Conservation (phyloP, 2,797 vertebrate genomes). For the Catharus ustulatus region DNA sequence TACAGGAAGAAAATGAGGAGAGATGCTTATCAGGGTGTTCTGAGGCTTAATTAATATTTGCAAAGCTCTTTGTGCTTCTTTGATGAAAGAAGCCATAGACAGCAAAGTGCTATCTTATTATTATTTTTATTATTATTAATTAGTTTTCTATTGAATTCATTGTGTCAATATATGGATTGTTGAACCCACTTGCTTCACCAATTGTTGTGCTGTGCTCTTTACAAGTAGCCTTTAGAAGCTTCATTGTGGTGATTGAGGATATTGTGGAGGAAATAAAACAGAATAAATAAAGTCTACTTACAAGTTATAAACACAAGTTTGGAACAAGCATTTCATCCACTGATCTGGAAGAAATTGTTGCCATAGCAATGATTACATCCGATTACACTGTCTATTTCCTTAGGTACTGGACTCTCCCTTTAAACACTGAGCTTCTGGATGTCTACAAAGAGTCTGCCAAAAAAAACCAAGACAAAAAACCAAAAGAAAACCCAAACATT, state of each 20-base stretch:
- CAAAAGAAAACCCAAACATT: not conserved
- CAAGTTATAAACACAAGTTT: not conserved
- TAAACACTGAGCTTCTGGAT: not conserved
- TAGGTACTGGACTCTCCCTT: not conserved
- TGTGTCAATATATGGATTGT: not conserved
- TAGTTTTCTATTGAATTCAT: constrained; percentile 35
- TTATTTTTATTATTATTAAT: constrained; percentile 46
- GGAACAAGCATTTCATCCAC: not conserved
- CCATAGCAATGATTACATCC: constrained; percentile 8
- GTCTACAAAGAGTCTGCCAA: fast-evolving
- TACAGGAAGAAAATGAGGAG: not conserved
- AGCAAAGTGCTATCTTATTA: not conserved
- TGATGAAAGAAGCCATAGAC: constrained; percentile 32
- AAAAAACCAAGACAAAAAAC: too few species aligned
- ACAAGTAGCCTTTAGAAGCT: constrained; percentile 34
- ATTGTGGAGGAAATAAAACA: constrained; percentile 25
- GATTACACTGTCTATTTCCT: not conserved
- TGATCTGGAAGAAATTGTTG: constrained; percentile 26
- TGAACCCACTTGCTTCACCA: constrained; percentile 35
- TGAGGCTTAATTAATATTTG: constrained; percentile 56
- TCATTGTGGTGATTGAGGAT: not conserved
- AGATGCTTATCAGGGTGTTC: constrained; percentile 40
- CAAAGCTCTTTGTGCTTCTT: constrained; percentile 13
- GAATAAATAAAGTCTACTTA: constrained; percentile 31
- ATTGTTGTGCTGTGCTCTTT: not conserved